These are phyloP conservation scores for Gnathonemus longibarbis DNA, from an alignment of 2,113 vertebrate species.

Conservation along the genomic window DNA sequence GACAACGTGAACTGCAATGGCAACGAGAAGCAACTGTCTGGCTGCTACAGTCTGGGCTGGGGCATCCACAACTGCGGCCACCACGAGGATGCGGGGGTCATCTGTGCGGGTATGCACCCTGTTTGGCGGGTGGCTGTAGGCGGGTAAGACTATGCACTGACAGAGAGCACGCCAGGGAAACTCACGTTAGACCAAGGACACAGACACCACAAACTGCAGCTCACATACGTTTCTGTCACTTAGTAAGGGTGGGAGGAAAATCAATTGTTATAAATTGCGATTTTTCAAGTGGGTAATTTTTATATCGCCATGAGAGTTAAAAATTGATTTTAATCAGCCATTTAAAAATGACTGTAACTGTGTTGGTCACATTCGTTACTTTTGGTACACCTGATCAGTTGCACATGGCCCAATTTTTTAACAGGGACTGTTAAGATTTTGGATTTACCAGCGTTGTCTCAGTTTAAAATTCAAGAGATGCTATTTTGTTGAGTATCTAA, in stretches of 20 bases:
- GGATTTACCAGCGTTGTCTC: not conserved
- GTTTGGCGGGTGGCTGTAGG: not conserved
- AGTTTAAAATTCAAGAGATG: not conserved
- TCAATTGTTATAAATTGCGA: not conserved
- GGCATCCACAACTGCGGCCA: constrained; percentile 93
- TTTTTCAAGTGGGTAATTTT: not conserved
- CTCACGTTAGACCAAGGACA: not conserved
- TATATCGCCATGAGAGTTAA: not conserved
- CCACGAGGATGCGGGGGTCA: constrained; percentile 85
- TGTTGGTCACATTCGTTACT: not conserved
- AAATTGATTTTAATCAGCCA: not conserved
- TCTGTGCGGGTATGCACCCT: constrained; percentile 67
- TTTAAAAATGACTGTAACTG: not conserved
- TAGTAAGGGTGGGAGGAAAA: not conserved
- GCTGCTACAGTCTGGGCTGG: constrained; percentile 85
- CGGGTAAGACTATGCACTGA: not conserved
- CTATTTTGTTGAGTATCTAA: not conserved
- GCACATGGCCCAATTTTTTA: not conserved
- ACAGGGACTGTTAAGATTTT: not conserved
- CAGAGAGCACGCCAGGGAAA: not conserved
- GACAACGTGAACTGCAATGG: constrained; percentile 88
- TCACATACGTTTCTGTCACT: not conserved
- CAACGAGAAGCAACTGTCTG: constrained; percentile 58
- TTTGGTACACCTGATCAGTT: not conserved
- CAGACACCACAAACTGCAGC: not conserved